Evolutionary conservation across 2,888 invertebrate genomes (phyloP), one percentile per base, ranked within the genome.

Genomic region (Sisyra terminalis): DNA sequence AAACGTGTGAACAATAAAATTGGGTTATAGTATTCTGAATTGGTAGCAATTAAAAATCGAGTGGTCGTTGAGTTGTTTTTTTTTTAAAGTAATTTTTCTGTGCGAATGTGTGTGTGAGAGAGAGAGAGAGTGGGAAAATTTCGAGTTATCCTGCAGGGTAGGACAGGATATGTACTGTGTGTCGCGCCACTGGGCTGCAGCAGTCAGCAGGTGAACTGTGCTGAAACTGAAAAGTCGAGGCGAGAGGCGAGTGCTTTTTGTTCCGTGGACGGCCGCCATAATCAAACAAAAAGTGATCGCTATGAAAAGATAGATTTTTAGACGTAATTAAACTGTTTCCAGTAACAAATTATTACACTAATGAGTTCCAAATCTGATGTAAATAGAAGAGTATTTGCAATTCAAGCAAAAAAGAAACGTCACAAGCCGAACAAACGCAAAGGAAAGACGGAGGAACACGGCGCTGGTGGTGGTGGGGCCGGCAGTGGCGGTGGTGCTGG

Each of bases 301-400:
- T 63, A 68, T 68, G 69, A 70, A 69, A 70, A 70, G 68, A 67
- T 69, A 70, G 67, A 64, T 65, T 64, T 69, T 69, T 68, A 65
- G 65, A 64, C 65, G 66, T 63, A 60, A 39, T 66, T 67, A 67
- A 67, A 34, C 11, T 7, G 11, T 35, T 38, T 30, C 14, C 35
- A 37, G 32, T 44, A 29, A 31, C 14, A 17, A 37, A 38, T 30
- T 37, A 32, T 14, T 45, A 45, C 45, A 49, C 50, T 49, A 45
- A 86, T 85, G 86, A 85, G 82, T 73, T 78, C 82, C 64, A 86
- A 85, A 75, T 82, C 81, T 67, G 87, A 87, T 71, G 85, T 85
- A 68, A 87, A 87, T 71, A 79, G 87, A 69, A 78, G 87, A 65
- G 86, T 88, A 66, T 72, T 87, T 67, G 85, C 86, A 62, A 87